Evolutionary conservation across 1,140 invertebrate species (phyloP).

Genomic region (Drosophila punjabiensis): DNA sequence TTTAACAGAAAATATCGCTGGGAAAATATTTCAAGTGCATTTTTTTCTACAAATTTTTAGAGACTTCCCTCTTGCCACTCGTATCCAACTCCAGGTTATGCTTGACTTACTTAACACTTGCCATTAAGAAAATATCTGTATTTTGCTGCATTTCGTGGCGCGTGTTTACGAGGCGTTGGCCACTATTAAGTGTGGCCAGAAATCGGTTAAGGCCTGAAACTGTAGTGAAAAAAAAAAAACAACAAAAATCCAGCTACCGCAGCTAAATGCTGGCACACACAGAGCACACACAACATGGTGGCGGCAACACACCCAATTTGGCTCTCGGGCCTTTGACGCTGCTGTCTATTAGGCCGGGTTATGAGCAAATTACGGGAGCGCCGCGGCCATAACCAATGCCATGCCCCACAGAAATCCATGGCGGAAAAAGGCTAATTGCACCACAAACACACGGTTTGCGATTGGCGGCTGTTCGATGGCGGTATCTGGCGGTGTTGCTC

Average conservation of each 20-base stretch:
- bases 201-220: conserved; percentile 35
- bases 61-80: conserved; percentile 8
- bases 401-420: conserved; percentile 66
- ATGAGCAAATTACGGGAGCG: conserved; percentile 82
- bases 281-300: conserved; percentile 21
- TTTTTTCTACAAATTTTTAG: neutral
- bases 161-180: conserved; percentile 52
- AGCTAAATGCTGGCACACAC: conserved; percentile 29
- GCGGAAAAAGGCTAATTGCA: conserved; percentile 69
- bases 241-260: conserved; percentile 18
- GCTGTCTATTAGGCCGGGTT: conserved; percentile 76
- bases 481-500: conserved; percentile 18
- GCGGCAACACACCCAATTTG: conserved; percentile 34
- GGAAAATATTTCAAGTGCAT: neutral
- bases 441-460: conserved; percentile 50
- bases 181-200: conserved; percentile 41
- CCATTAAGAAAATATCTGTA: conserved; percentile 4
- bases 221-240: neutral
- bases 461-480: conserved; percentile 25
- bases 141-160: conserved; percentile 23
- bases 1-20: neutral
- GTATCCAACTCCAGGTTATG: neutral
- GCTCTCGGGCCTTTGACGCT: conserved; percentile 58
- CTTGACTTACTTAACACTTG: conserved; percentile 34
- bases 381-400: conserved; percentile 60